Evolutionary conservation across 2,113 vertebrate species (phyloP).

Genomic region (Hippocampus guttulatus): DNA sequence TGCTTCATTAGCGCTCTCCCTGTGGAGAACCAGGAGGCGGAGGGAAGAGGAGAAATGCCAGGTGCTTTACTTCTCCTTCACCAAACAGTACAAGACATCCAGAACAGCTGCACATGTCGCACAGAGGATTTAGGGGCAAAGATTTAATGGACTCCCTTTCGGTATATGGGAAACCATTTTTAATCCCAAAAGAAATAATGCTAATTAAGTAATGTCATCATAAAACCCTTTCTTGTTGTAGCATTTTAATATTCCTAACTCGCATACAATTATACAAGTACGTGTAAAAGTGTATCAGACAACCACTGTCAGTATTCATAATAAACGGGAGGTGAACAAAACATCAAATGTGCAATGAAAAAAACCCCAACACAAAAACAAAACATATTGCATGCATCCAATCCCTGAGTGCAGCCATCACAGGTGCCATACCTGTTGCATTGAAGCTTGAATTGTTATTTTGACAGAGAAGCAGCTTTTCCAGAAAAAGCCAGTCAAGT

Average conservation of each 20-base stretch:
- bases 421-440: slow-evolving; percentile 29
- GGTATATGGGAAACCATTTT: background rate
- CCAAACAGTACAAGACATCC: slow-evolving; percentile 26
- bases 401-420: background rate
- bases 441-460: slow-evolving; percentile 9
- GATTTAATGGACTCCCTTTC: background rate
- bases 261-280: background rate
- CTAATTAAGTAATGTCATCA: background rate
- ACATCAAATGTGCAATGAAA: too few species aligned
- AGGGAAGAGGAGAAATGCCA: slow-evolving; percentile 18
- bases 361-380: too few species aligned
- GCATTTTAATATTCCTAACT: background rate
- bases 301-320: background rate
- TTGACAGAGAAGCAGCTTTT: slow-evolving; percentile 14
- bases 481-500: slow-evolving; percentile 21
- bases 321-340: too few species aligned
- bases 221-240: background rate
- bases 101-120: background rate
- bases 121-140: background rate
- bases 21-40: slow-evolving; percentile 18
- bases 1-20: slow-evolving; percentile 61
- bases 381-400: background rate
- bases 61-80: slow-evolving; percentile 36
- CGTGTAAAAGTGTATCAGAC: background rate
- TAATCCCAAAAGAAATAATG: background rate